Evolutionary conservation across 2,797 vertebrate species (phyloP), one percentile per base, ranked within the genome.

Genomic region (Glossophaga mutica): DNA sequence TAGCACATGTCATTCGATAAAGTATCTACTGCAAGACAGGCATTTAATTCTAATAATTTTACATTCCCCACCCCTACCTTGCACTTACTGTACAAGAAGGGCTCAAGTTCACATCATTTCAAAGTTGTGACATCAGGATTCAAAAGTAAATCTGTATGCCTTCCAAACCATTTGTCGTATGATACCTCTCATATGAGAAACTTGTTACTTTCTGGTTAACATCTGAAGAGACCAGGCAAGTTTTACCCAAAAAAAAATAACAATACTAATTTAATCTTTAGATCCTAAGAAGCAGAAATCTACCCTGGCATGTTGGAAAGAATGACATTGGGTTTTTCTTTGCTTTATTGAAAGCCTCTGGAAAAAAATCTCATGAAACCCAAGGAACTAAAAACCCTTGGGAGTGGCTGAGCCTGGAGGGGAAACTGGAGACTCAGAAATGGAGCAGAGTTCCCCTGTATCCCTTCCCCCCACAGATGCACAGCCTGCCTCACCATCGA

Each of bases 1-100:
- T 44, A 50, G 46, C 52, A 52, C 26, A 55, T 24, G 32, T 32
- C 39, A 73, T 48, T 83, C 78, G 68, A 44, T 77, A 62, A 52
- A 68, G 48, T 65, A 24, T 87, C 22, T 79, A 32, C 11, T 50
- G 18, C 12, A 52, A 70, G 10, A 37, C 37, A 62, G 44, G 14
- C 32, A 59, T 73, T 73, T 89, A 62, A 73, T 81, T 85, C 52
- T 44, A 57, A 78, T 57, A 50, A 73, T 78, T 86, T 87, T 73
- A 22, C 9, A 22, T 6, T 2, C n/a, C 6, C n/a, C 12, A 29
- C 21, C n/a, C 32, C 1, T 9, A 44, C 22, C 10, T 6, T 14
- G 2, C 10, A 19, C 24, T 84, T 46, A 42, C 18, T 10, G 2
- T 39, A 18, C 6, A 39, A 3, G 9, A 90, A 59, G 52, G 39